A percentile compares a stretch with the other conserved stretches of the same genome.
These are phyloP conservation scores for Drosophila pruinosa DNA, from an alignment of 1,140 invertebrate genomes.

Conservation along the genomic window DNA sequence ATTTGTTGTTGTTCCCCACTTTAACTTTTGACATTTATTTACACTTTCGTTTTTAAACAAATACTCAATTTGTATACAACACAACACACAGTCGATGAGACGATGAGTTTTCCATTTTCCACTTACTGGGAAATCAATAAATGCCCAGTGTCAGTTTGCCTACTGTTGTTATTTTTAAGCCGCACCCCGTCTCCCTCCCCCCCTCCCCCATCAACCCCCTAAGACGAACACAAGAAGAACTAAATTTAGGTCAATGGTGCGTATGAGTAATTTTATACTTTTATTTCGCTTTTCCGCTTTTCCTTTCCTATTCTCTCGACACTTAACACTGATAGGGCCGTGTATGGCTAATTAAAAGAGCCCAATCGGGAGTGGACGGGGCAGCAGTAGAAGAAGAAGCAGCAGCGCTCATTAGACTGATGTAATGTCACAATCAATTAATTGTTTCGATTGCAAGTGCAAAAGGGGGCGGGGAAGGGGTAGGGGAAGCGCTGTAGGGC, in stretches of 20 bases:
- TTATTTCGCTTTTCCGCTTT: conserved; percentile 2
- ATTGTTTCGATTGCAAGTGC: neutral
- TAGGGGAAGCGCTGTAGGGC: neutral
- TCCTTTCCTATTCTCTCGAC: neutral
- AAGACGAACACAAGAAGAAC: conserved; percentile 14
- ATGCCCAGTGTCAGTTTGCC: conserved; percentile 23
- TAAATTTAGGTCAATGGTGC: conserved; percentile 60
- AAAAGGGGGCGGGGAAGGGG: neutral
- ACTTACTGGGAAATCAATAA: conserved; percentile 58
- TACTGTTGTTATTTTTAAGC: conserved; percentile 32
- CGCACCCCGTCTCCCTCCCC: no score
- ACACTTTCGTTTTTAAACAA: conserved; percentile 17
- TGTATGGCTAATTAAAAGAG: conserved; percentile 14
- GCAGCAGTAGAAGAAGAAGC: neutral
- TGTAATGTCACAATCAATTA: conserved; percentile 9
- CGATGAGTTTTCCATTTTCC: conserved; percentile 9
- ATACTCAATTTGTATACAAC: conserved; percentile 7
- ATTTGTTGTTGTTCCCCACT: no score
- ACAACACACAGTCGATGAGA: neutral
- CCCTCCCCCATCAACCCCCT: neutral
- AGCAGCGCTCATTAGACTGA: neutral
- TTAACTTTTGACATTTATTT: conserved; percentile 44
- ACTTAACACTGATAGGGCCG: neutral
- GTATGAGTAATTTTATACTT: conserved; percentile 54
- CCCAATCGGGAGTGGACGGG: neutral